phyloP scores from a whole-genome alignment of 2,888 invertebrate genomes.

The Drosophila neonasuta region DNA sequence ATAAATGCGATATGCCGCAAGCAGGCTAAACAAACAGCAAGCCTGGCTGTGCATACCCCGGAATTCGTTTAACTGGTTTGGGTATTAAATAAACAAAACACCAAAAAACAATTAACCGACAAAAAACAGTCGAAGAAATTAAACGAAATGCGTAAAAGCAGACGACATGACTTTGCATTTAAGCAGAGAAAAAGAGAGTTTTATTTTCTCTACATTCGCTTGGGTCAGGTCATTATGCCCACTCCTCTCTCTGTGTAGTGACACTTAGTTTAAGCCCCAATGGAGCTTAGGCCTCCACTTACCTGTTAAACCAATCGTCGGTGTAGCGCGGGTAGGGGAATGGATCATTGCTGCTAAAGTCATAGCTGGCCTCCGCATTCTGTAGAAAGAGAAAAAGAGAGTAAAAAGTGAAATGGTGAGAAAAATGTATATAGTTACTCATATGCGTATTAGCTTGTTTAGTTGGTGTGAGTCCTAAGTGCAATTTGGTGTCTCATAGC shows the following conservation, averaged over 20 bases:
- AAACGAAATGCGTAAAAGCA: neutral
- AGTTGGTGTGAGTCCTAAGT: slow-evolving; percentile 36
- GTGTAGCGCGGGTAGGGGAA: slow-evolving; percentile 99
- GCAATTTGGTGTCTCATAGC: slow-evolving; percentile 40
- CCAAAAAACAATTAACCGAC: slow-evolving; percentile 7
- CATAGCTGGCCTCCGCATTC: slow-evolving; percentile 99
- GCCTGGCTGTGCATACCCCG: slow-evolving; percentile 9
- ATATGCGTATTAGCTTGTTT: slow-evolving; percentile 9
- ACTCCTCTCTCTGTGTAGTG: neutral
- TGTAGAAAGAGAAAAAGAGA: slow-evolving; percentile 80
- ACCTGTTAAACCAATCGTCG: slow-evolving; percentile 99
- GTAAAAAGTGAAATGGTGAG: neutral
- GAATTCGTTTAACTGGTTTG: slow-evolving; percentile 6
- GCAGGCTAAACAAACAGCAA: slow-evolving; percentile 20
- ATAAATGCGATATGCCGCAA: slow-evolving; percentile 28
- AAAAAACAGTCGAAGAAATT: neutral
- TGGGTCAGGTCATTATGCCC: neutral
- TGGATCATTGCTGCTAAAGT: slow-evolving; percentile 99
- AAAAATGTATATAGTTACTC: slow-evolving; percentile 3
- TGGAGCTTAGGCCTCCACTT: slow-evolving; percentile 73
- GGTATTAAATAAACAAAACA: slow-evolving; percentile 5
- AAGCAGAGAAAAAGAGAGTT: neutral
- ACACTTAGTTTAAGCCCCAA: slow-evolving; percentile 23
- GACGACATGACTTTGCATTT: neutral
- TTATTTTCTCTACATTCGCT: neutral